Conservation (phyloP, 2,113 vertebrate genomes). For the Columba livia region DNA sequence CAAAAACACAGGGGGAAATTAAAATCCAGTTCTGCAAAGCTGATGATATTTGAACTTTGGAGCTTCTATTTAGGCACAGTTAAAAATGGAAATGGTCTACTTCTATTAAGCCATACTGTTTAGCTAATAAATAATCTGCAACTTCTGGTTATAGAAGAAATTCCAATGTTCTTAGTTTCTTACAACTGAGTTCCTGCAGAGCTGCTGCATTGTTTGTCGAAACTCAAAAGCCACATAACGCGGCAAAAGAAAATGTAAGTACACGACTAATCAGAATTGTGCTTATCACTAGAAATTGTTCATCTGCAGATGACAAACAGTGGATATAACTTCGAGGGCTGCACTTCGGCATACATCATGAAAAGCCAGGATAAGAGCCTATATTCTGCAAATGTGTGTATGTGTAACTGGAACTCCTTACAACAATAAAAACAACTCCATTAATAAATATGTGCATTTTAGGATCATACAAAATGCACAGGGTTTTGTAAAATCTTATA, state of each 20-base stretch:
- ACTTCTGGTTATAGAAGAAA: not conserved
- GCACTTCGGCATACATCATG: not conserved
- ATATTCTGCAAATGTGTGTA: not conserved
- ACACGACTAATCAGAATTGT: not conserved
- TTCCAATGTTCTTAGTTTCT: not conserved
- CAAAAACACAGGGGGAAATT: slow-evolving; percentile 36
- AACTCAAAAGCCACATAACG: not conserved
- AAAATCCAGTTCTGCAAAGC: slow-evolving; percentile 41
- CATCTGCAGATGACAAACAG: not conserved
- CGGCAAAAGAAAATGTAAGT: not conserved
- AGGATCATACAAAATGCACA: not conserved
- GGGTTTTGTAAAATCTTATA: not conserved
- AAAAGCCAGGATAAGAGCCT: not conserved
- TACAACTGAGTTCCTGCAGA: not conserved
- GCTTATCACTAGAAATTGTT: not conserved
- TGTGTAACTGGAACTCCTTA: not conserved
- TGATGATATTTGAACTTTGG: not conserved
- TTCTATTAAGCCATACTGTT: not conserved
- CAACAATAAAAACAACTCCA: not conserved
- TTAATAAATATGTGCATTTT: not conserved
- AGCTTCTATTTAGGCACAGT: not conserved
- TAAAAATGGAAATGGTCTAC: not conserved
- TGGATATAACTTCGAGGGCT: not conserved
- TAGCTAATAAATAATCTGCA: not conserved
- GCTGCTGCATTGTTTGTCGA: not conserved